Evolutionary conservation across 2,888 invertebrate genomes (phyloP), one percentile per base, ranked within the genome.

Genomic region (Apodemia duryi): DNA sequence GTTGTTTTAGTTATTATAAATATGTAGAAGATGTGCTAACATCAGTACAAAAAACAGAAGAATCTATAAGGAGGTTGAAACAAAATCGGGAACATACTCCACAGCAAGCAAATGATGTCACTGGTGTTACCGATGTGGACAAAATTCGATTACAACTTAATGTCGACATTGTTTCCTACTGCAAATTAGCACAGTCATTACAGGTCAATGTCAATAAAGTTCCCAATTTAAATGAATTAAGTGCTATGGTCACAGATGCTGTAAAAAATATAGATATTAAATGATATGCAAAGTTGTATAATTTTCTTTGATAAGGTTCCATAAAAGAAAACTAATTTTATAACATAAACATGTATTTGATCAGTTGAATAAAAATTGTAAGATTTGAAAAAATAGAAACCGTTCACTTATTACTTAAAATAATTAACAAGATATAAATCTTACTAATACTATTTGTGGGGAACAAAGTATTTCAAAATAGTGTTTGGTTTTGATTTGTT

Each of bases 41-140:
- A 61, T 98, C 98, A 1, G 98, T 99, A 10, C 97, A 97, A 82
- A 98, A 96, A 89, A 99, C 98, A 73, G 98, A 99, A 82, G 98
- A 98, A 81, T 98, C 98, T 66, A 88, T 99, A 71, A 94, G 97
- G 79, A 94, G 98, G 74, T 92, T 99, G 79, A 98, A 98, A 86
- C 95, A 96, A 84, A 95, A 96, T 29, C 93, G 97, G 70, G 96
- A 96, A 67, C 93, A 93, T 78, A 78, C 81, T 62, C 77, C 83
- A 67, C 81, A 81, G 41, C 86, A 84, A 81, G 85, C 85, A 65
- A 88, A 81, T 66, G 94, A 93, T 69, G 88, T 81, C 70, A 92
- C 92, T 61, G 94, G 94, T n/a, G 88, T 95, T 70, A 95, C 94
- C 38, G 99, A 99, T 80, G 98, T 98, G 80, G 97, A 98, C 80